Percentiles rank a stretch among this genome's conserved stretches.
phyloP scores from a whole-genome alignment of 2,888 invertebrate species.

The Ctenicera cuprea region DNA sequence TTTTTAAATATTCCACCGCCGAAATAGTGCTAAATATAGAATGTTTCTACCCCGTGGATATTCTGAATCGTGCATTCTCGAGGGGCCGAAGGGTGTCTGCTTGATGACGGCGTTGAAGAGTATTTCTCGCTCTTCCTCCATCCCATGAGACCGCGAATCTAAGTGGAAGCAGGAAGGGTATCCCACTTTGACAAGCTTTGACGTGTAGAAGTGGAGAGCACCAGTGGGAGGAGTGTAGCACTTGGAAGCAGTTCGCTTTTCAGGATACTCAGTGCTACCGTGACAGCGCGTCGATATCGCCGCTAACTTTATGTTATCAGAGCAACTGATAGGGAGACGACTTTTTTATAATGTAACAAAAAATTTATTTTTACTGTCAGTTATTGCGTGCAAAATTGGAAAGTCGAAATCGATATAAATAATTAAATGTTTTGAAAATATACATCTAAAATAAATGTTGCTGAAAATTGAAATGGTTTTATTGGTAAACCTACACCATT shows the following conservation, averaged over 20 bases:
- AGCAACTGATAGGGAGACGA: neutral
- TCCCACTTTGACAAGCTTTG: conserved; percentile 67
- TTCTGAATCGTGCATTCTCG: conserved; percentile 55
- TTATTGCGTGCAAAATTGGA: too few species aligned
- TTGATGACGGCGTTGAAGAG: conserved; percentile 66
- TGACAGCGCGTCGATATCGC: conserved; percentile 57
- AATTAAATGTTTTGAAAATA: too few species aligned
- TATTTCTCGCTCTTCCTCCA: conserved; percentile 64
- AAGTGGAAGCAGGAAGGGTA: conserved; percentile 58
- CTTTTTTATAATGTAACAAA: neutral
- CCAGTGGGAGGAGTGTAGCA: conserved; percentile 69
- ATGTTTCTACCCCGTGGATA: conserved; percentile 32
- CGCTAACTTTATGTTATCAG: conserved; percentile 1
- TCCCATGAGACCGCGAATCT: conserved; percentile 62
- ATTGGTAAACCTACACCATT: neutral
- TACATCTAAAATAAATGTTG: too few species aligned
- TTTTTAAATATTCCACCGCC: neutral
- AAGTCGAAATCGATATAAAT: too few species aligned
- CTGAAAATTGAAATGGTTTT: too few species aligned
- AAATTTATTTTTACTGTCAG: too few species aligned
- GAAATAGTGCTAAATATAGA: conserved; percentile 16
- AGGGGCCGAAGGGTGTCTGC: conserved; percentile 61
- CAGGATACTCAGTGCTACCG: conserved; percentile 65
- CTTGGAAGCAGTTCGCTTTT: conserved; percentile 64
- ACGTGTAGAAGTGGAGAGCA: conserved; percentile 63